Percentiles rank a stretch among this genome's conserved stretches.
Conservation (phyloP, 1,140 invertebrate genomes). For the Drosophila busckii region DNA sequence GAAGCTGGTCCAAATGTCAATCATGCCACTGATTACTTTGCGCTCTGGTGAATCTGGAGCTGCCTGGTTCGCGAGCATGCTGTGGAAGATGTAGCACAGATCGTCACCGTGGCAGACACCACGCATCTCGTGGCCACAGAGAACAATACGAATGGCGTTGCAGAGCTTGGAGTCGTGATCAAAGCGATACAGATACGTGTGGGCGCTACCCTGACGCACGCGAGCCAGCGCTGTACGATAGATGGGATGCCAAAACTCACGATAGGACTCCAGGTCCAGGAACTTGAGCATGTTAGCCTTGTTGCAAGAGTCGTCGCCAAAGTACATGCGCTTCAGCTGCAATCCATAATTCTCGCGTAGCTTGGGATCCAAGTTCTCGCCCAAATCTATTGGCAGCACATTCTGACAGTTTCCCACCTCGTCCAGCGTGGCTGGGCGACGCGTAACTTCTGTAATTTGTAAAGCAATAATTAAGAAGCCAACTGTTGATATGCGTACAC, state of each 20-base stretch:
- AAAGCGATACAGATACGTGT: slow-evolving; percentile 80
- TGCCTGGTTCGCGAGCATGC: slow-evolving; percentile 74
- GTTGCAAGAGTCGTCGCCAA: slow-evolving; percentile 57
- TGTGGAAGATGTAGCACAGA: slow-evolving; percentile 83
- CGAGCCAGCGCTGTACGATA: slow-evolving; percentile 66
- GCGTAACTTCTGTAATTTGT: slow-evolving; percentile 46
- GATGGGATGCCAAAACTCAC: slow-evolving; percentile 79
- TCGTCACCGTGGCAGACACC: slow-evolving; percentile 84
- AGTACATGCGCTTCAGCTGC: slow-evolving; percentile 56
- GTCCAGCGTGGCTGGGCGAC: slow-evolving; percentile 59
- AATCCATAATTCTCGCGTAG: slow-evolving; percentile 45
- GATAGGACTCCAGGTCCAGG: slow-evolving; percentile 69
- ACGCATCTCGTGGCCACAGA: slow-evolving; percentile 64
- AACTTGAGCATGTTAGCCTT: slow-evolving; percentile 62
- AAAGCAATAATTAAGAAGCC: too few relatives aligned
- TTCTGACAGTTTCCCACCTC: slow-evolving; percentile 62
- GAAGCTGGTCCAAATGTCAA: slow-evolving; percentile 80
- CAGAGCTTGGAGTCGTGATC: slow-evolving; percentile 71
- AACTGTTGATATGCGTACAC: neutral
- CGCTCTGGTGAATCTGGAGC: slow-evolving; percentile 60
- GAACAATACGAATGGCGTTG: slow-evolving; percentile 65
- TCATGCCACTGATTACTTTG: slow-evolving; percentile 78
- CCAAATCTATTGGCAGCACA: slow-evolving; percentile 56
- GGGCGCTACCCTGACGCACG: slow-evolving; percentile 49
- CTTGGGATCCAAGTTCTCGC: slow-evolving; percentile 38